Base-by-base conservation (phyloP, 2,797 vertebrate genomes). In the Alauda arvensis region DNA sequence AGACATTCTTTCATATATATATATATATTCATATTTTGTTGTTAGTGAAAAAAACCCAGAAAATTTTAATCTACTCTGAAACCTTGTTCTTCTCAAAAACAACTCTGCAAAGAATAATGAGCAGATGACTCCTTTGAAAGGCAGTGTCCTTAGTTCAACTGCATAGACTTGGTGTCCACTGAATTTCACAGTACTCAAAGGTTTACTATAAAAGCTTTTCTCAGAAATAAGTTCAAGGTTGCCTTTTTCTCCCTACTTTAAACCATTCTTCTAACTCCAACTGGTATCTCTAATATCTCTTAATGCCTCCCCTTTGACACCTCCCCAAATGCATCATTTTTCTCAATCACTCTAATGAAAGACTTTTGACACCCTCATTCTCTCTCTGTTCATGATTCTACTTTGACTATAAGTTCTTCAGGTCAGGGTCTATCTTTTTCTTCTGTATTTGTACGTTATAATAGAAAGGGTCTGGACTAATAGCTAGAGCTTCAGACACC, bases 301-400 rank as follows among this genome's bases (percentile, higher is more conserved):
- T 93, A 94, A 92, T 94, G 92, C 77, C 91, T 95, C 93, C 94
- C 94, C 93, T 95, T 95, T 95, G 93, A 95, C 94, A 94, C 85
- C 90, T 93, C 91, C 93, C 92, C 93, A 94, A 94, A 94, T 92
- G 88, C 86, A 94, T 85, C 84, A 68, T 94, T 95, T 94, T 94
- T 93, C 93, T 91, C 92, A 94, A 94, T 93, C 91, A 91, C 79
- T 87, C 82, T 93, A 93, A 93, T 94, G 91, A 94, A 93, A 91
- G 92, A 94, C 89, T 95, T 95, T 60, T 87, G 86, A 93, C 91
- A 91, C 52, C 63, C 24, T 83, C 90, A 91, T 90, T 94, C 91
- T 87, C 69, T 61, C 63, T 55, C 90, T 91, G 69, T 60, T 93
- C 90, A 69, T 88, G 92, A 91, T 87, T 94, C 88, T 92, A 87